Base-by-base conservation (phyloP, 2,113 vertebrate genomes). In the Antigone vipio region DNA sequence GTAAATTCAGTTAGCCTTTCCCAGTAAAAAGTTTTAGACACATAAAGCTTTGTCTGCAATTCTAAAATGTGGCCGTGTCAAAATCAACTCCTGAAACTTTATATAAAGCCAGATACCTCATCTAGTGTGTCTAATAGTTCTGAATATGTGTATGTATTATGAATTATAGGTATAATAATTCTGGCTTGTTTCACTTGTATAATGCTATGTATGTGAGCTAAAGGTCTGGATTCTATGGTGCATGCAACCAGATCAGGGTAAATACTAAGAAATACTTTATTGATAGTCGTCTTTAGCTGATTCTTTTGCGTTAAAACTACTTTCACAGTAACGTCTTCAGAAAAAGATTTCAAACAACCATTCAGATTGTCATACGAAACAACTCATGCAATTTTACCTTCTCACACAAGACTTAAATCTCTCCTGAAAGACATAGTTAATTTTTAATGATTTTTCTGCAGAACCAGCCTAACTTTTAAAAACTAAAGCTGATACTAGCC, bases 361-460 rank as follows among this genome's bases (percentile, higher is more conserved):
- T 93, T 97, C 71, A 27, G 67, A 58, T 94, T 95, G 72, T 87
- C 38, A 62, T 64, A 60, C 23, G 79, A 89, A 97, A 82, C 47
- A 86, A 38, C 71, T 95, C 74, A 58, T 95, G 74, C 92, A 52
- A 66, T 85, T 94, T 84, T 91, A 69, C 92, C 73, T 85, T 60
- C 42, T 97, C 91, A 86, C 26, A 60, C 45, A 91, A 76, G 74
- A 91, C 38, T 87, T 84, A 97, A 97, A 97, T 96, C 29, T 83
- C 22, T 96, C 32, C 94, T 95, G 97, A 98, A 93, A 96, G 95
- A 62, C 24, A 16, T 14, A 56, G 85, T 97, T 97, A 98, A 98
- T 97, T 97, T 98, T 98, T 97, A 97, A 98, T 98, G 86, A 79
- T 91, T 84, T 95, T 95, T 88, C 86, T 95, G 24, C 66, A 90